Base-by-base conservation (phyloP, 2,113 vertebrate species). In the Beaufortia kweichowensis region DNA sequence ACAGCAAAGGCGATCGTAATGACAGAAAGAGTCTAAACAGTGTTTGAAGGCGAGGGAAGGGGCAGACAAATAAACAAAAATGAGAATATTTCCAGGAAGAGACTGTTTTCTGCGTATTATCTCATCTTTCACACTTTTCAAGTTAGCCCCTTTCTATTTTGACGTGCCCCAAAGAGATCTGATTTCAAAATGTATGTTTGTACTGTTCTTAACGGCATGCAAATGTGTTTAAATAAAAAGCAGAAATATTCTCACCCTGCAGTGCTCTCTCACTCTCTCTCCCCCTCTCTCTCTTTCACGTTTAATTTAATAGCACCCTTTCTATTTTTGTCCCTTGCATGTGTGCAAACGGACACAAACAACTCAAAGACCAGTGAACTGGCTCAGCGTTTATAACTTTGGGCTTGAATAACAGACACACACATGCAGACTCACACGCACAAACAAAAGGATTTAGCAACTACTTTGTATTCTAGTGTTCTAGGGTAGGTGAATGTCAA, bases 191-290 rank as follows among this genome's bases (percentile, higher is more conserved):
- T 33, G 46, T 23, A 56, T 55, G 48, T 55, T 69, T 69, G 48
- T 50, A 50, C 46, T 68, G 46, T 8, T 50, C 24, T 35, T 55
- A 71, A 71, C 26, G 31, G 35, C 53, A 71, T 26, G 66, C 66
- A 69, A 46, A 17, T 24, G 28, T 55, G 66, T 53, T 53, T 53
- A 3, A 53, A 53, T n/a, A 53, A 53, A 53, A 53, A 53, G 48
- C 1, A 19, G 6, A 21, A 53, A n/a, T 53, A 53, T 53, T 53
- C 19, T 53, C 48, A 9, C 48, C 48, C 48, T 69, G 19, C 14
- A 69, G 6, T 24, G 53, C 7, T 24, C 31, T 64, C 62, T 65
- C 50, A 53, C 28, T 3, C 46, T 68, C 31, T 55, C 67, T 35
- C n/a, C 9, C n/a, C n/a, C n/a, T n/a, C n/a, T n/a, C n/a, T 39